Percentiles rank a stretch among this genome's conserved stretches.
Evolutionary conservation across 2,797 vertebrate species (phyloP).

Genomic region (Craterocephalus amniculus): DNA sequence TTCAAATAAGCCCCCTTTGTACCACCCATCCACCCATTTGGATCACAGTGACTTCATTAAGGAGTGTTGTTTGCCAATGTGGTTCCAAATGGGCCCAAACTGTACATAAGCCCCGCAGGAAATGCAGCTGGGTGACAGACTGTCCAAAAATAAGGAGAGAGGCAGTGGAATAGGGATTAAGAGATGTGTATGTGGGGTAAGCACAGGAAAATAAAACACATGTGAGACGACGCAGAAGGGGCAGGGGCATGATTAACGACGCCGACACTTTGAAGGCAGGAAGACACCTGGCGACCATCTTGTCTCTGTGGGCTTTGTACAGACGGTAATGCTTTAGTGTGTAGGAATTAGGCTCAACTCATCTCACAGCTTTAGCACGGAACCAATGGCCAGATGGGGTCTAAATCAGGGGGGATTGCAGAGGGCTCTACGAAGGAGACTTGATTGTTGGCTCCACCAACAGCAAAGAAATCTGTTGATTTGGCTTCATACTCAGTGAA

Average conservation of each 20-base stretch:
- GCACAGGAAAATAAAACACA: slow-evolving; percentile 72
- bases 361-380: slow-evolving; percentile 69
- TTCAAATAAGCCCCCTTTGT: slow-evolving; percentile 40
- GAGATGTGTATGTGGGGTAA: slow-evolving; percentile 46
- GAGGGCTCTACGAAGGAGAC: slow-evolving; percentile 60
- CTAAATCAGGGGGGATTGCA: slow-evolving; percentile 57
- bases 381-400: slow-evolving; percentile 73
- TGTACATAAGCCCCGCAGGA: slow-evolving; percentile 79
- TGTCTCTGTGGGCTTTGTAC: slow-evolving; percentile 74
- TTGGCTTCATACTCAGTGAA: slow-evolving; percentile 48
- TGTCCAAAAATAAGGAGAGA: slow-evolving; percentile 64
- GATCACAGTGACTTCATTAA: slow-evolving; percentile 73
- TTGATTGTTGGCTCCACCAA: slow-evolving; percentile 34
- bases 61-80: slow-evolving; percentile 70
- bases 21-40: slow-evolving; percentile 42
- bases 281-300: slow-evolving; percentile 84
- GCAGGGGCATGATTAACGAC: slow-evolving; percentile 75
- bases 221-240: slow-evolving; percentile 63
- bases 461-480: slow-evolving; percentile 24
- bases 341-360: slow-evolving; percentile 72
- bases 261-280: slow-evolving; percentile 81
- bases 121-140: slow-evolving; percentile 82
- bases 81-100: slow-evolving; percentile 72
- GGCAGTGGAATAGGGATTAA: slow-evolving; percentile 25
- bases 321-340: slow-evolving; percentile 76